A percentile compares a stretch with the other conserved stretches of the same genome.
These are phyloP conservation scores for Desmodus rotundus DNA, from an alignment of 2,113 vertebrate species.

Conservation along the genomic window DNA sequence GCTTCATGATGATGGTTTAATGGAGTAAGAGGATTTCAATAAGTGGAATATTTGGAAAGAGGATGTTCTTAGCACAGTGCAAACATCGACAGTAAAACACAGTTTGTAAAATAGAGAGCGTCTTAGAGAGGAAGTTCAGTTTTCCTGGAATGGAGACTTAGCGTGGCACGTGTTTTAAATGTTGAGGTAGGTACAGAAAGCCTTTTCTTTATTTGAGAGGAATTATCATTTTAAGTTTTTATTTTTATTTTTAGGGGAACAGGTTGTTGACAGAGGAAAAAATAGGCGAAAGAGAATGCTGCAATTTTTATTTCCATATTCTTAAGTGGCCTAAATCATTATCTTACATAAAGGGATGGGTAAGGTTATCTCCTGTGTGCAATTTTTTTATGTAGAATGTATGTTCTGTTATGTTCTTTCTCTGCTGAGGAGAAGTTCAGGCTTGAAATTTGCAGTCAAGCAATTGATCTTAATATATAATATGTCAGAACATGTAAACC, in stretches of 20 bases:
- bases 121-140: background rate
- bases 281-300: background rate
- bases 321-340: background rate
- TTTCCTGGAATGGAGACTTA: background rate
- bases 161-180: background rate
- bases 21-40: background rate
- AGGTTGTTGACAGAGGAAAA: background rate
- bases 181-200: background rate
- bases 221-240: background rate
- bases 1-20: background rate
- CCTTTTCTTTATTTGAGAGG: background rate
- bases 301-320: background rate
- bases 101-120: background rate
- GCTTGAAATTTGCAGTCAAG: background rate
- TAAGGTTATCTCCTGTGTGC: background rate
- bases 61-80: background rate
- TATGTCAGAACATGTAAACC: background rate
- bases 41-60: background rate
- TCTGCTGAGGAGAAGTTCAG: background rate
- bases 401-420: background rate
- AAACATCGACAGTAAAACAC: background rate
- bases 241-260: background rate
- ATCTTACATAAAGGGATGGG: background rate
- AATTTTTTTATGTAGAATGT: background rate
- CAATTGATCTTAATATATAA: background rate